Conservation (phyloP, 1,140 invertebrate genomes). For the Diachasma alloeum region DNA sequence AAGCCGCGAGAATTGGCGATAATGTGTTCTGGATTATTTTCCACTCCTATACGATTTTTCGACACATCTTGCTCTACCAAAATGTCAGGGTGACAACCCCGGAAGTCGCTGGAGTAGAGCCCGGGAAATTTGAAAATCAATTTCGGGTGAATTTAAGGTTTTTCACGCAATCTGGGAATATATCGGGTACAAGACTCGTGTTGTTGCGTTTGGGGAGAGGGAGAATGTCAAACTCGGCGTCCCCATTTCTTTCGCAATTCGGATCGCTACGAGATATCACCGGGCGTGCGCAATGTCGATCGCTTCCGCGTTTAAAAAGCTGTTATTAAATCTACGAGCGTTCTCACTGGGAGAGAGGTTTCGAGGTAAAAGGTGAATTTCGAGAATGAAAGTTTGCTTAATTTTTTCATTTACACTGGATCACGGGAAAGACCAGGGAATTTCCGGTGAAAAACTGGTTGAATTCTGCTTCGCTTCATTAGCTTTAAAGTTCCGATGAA, state of each 20-base stretch:
- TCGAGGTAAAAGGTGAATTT: slow-evolving; percentile 31
- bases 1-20: background rate
- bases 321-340: slow-evolving; percentile 43
- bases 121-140: slow-evolving; percentile 6
- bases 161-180: background rate
- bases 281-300: slow-evolving; percentile 50
- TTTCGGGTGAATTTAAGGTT: no score
- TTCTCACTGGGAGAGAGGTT: slow-evolving; percentile 2
- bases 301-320: slow-evolving; percentile 55
- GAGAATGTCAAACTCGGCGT: slow-evolving; percentile 41
- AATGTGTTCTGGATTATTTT: background rate
- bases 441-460: no score
- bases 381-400: slow-evolving; percentile 3
- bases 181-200: background rate
- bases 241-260: slow-evolving; percentile 40
- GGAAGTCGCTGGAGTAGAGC: slow-evolving; percentile 7
- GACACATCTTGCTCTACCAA: background rate
- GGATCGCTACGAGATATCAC: slow-evolving; percentile 29
- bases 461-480: no score
- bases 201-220: slow-evolving; percentile 9
- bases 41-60: background rate
- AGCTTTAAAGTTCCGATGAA: no score
- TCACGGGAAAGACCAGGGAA: no score
- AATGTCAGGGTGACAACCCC: no score
- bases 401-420: background rate